Percentiles rank a stretch among this genome's conserved stretches.
Conservation (phyloP, 2,797 vertebrate genomes). For the Myiothlypis chrysogaster region DNA sequence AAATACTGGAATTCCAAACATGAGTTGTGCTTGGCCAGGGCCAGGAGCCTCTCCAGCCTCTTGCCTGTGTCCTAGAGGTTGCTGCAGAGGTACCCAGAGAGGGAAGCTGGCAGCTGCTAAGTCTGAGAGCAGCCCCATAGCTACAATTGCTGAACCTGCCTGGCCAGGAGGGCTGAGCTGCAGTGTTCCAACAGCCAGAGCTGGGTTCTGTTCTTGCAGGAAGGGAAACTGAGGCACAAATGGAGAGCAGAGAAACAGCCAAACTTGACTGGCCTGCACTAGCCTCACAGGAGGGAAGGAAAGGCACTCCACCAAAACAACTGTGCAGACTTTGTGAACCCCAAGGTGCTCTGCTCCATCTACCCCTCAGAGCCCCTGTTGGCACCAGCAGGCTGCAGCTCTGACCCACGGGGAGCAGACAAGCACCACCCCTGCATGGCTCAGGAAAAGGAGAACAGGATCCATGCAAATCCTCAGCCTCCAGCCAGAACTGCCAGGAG, state of each 20-base stretch:
- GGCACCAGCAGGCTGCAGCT: background rate
- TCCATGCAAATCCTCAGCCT: background rate
- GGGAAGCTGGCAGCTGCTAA: background rate
- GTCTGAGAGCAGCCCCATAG: background rate
- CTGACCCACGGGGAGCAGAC: rapidly evolving
- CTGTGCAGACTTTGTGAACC: background rate
- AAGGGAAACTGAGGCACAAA: background rate
- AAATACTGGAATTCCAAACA: background rate
- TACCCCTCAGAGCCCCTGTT: background rate
- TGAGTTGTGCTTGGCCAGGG: background rate
- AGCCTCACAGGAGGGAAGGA: background rate
- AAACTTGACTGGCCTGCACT: background rate
- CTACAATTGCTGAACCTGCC: background rate
- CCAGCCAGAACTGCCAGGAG: background rate
- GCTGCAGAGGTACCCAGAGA: background rate
- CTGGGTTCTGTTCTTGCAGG: background rate
- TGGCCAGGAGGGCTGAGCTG: background rate
- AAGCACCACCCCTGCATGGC: rapidly evolving
- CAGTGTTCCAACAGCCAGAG: background rate
- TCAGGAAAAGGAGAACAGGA: background rate
- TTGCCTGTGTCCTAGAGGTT: background rate
- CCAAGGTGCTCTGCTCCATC: rapidly evolving
- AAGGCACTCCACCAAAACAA: background rate
- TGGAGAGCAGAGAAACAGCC: background rate
- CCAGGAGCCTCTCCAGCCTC: background rate